A percentile compares a stretch with the other conserved stretches of the same genome.
These are phyloP conservation scores for Biston stratarius DNA, from an alignment of 2,888 invertebrate species.

Conservation along the genomic window DNA sequence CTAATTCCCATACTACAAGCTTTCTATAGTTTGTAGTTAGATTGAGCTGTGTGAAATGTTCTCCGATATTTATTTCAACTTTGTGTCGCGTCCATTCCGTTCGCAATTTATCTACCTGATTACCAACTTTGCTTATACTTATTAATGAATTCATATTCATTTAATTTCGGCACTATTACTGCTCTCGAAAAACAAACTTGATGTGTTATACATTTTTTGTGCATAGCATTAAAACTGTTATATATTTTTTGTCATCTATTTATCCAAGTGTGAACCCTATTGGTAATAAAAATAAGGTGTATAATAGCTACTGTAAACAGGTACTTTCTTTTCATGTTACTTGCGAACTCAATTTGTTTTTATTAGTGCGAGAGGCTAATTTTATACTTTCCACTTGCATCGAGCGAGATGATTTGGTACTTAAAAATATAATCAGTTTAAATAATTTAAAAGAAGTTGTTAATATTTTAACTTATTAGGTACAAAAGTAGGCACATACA, in stretches of 20 bases:
- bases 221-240: background rate
- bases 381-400: slow-evolving; percentile 27
- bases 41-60: too few relatives aligned
- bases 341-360: slow-evolving; percentile 31
- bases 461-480: background rate
- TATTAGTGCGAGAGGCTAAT: slow-evolving; percentile 29
- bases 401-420: slow-evolving; percentile 20
- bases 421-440: slow-evolving; percentile 8
- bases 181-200: slow-evolving; percentile 1
- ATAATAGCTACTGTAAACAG: slow-evolving; percentile 7
- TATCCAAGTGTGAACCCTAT: slow-evolving; percentile 5
- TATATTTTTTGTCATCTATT: slow-evolving; percentile 3
- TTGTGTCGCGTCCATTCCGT: too few relatives aligned
- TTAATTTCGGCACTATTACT: background rate
- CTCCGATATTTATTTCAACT: too few relatives aligned
- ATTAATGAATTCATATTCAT: background rate
- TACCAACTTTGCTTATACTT: too few relatives aligned
- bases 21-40: too few relatives aligned
- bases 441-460: background rate
- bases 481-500: background rate
- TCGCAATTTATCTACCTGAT: too few relatives aligned
- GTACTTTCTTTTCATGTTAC: slow-evolving; percentile 29
- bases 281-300: slow-evolving; percentile 17
- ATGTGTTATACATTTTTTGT: background rate
- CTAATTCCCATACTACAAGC: too few relatives aligned